Base-by-base conservation (phyloP, 2,888 invertebrate genomes). In the Empis stercorea region DNA sequence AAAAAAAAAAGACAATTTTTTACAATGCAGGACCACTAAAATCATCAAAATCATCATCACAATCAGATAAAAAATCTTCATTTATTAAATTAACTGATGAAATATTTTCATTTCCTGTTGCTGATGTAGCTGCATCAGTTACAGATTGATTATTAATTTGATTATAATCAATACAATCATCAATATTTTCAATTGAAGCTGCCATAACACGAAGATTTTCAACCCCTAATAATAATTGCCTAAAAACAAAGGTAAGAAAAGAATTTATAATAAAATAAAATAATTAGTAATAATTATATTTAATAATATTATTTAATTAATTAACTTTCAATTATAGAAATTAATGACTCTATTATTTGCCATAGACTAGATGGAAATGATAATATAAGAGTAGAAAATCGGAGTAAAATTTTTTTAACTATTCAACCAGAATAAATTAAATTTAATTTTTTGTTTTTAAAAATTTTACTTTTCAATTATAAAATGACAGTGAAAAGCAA, bases 191-290 rank as follows among this genome's bases (percentile, higher is more conserved):
- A 55, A 81, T 65, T 34, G 76, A 71, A 36, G 78, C 73, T 16
- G 81, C 81, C 64, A 81, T 73, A 57, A 76, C 71, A 56, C 80
- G 71, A 49, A 82, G 67, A 64, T 80, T 81, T 56, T 78, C 79
- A 45, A 81, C 80, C 41, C 81, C 81, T 50, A 72, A 72, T 57
- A 81, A 68, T 52, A 81, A 63, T 72, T 81, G 80, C 59, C 81
- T 81, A 57, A n/a, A 56, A 42, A 14, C 50, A 44, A 47, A 45
- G 46, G 39, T 7, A 39, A 17, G 16, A 39, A 15, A 13, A 37
- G 43, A 10, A 23, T 14, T 16, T 16, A 4, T 13, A 9, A 10
- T 5, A 44, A 32, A 20, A 20, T n/a, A n/a, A 5, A 20, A 20
- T 20, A 3, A 20, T 20, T 20, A 4, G 20, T 5, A 20, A 20